Base-by-base conservation (phyloP, 2,888 invertebrate genomes). In the Harmothoe impar region DNA sequence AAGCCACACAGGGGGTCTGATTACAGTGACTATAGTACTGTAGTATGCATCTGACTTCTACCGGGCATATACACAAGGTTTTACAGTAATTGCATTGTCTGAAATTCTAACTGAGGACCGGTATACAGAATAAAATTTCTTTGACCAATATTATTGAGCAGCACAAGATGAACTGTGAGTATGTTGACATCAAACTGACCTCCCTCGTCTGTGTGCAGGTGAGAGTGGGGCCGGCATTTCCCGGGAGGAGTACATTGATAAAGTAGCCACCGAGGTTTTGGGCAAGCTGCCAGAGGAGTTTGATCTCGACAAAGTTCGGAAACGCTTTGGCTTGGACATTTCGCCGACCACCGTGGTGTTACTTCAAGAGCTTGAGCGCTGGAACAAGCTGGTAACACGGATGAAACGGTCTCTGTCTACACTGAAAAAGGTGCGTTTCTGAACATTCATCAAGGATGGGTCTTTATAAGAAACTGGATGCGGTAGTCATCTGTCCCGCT, bases 301-400 rank as follows among this genome's bases (percentile, higher is more conserved):
- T 95, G 98, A 98, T 96, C 96, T 98, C 86, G 97, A 97, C 96
- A 97, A 97, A 95, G 97, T 98, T 52, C 97, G 97, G 92, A 98
- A 98, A 95, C 97, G 97, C 94, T 98, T 97, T 95, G 98, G 98
- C 94, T 96, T 97, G 96, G 97, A 97, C 93, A 97, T 98, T 93
- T 97, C 98, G 5, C 98, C 98, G 0, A 97, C 98, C 0, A 97
- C 98, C 0, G 97, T 98, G 25, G 98, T 99, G 0, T 96, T 99
- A 89, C 96, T 98, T 89, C 98, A 99, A 96, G 96, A 99, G 95
- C 96, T 99, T 68, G 98, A 98, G 94, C 97, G 98, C 91, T 98
- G 98, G 95, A 99, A 99, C 96, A 96, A 96, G 31, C 97, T 99
- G 0, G 97, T 98, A 89, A 95, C 95, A 20, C 97, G 97, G 89